Percentiles rank a stretch among this genome's conserved stretches.
Conservation (phyloP, 2,113 vertebrate species). For the Calcarius ornatus region DNA sequence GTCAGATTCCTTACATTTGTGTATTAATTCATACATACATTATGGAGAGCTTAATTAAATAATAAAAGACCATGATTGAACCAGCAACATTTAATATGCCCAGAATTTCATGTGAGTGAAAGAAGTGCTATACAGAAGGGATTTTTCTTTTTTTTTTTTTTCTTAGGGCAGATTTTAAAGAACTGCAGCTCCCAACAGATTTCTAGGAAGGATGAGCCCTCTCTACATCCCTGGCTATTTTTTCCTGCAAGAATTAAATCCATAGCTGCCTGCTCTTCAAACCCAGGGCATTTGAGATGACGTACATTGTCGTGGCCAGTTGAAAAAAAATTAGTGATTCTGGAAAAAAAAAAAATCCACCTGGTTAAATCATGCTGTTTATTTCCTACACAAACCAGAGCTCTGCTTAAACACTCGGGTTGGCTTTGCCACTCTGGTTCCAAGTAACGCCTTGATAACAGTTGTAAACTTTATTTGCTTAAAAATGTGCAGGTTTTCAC, state of each 20-base stretch:
- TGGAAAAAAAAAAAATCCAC: background rate
- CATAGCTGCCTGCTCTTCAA: background rate
- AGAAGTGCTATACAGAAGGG: background rate
- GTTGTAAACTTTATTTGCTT: conserved; percentile 69
- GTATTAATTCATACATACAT: conserved; percentile 49
- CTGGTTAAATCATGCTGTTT: background rate
- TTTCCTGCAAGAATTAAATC: background rate
- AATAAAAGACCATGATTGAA: conserved; percentile 23
- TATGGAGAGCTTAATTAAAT: conserved; percentile 51
- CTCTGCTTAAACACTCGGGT: background rate
- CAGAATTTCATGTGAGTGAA: background rate
- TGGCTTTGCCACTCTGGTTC: background rate
- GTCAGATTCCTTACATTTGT: conserved; percentile 17
- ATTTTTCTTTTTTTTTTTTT: background rate
- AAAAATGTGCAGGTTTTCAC: conserved; percentile 64
- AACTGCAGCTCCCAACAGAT: background rate
- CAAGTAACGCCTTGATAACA: conserved; percentile 24
- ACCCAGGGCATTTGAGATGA: background rate
- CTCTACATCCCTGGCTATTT: background rate
- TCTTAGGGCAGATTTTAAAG: background rate
- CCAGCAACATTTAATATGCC: background rate
- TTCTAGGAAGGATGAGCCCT: background rate
- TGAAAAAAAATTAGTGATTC: background rate
- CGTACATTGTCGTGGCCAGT: background rate
- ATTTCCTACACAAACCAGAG: conserved; percentile 17